Evolutionary conservation across 1,140 invertebrate genomes (phyloP), one percentile per base, ranked within the genome.

Genomic region (Euschistus heros): DNA sequence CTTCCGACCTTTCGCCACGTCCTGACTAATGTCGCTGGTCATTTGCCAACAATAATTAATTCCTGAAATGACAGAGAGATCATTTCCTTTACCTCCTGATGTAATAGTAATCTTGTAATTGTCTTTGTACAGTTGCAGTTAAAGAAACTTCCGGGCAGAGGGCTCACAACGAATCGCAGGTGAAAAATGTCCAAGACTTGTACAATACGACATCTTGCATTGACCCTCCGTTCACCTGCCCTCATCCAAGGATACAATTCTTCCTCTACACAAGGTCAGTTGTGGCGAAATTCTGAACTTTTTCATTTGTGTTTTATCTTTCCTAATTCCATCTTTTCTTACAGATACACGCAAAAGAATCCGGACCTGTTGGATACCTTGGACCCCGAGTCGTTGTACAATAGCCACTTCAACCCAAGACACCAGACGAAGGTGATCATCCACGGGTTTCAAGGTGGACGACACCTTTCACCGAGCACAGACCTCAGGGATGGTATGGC

Each of bases 351-450:
- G 0, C 87, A 90, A 78, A 79, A 86, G 68, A 77, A 82, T 71
- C 87, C 86, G 5, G 81, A 85, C 63, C 75, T 87, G 5, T 69
- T 91, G 54, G 81, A 91, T 71, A 85, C 88, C 0, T 78, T 81
- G 7, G 81, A 85, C 66, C 77, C 80, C 42, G 80, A 84, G 30
- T 87, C 88, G 0, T 73, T 91, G 18, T 83, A 83, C 66, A 79
- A 80, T 37, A 86, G 85, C 0, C 82, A 80, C 66, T 91, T 89
- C 72, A 86, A 91, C 73, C 78, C 80, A 0, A 80, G 77, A 0
- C 81, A 91, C 75, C 84, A 86, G 0, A 88, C 86, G 0, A 91
- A 91, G 77, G 81, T 91, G 8, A 82, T 91, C 15, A 87, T 91
- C 17, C 88, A 91, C 72, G 89, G 89, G 17, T 91, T 91, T 70